A percentile compares a stretch with the other conserved stretches of the same genome.
Evolutionary conservation across 2,888 invertebrate species (phyloP).

Genomic region (Tetrapedia diversipes): DNA sequence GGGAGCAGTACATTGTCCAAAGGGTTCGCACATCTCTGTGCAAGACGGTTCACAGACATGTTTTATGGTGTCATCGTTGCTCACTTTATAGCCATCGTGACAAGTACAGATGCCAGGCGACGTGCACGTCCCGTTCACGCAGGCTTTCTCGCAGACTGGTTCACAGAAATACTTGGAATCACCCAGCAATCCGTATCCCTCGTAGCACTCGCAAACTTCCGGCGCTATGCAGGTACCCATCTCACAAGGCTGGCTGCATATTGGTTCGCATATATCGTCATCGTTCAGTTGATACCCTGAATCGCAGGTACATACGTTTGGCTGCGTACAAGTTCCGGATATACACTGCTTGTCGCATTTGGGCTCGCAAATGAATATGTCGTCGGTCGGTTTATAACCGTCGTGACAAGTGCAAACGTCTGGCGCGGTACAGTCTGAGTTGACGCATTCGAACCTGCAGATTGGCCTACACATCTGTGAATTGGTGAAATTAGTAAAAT

Average conservation of each 20-base stretch:
- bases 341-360: conserved; percentile 85
- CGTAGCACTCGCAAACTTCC: conserved; percentile 72
- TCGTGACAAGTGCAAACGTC: conserved; percentile 79
- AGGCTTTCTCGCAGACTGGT: conserved; percentile 79
- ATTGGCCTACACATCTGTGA: conserved; percentile 67
- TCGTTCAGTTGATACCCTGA: conserved; percentile 78
- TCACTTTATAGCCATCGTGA: conserved; percentile 81
- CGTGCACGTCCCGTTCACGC: conserved; percentile 84
- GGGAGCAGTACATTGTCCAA: conserved; percentile 73
- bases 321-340: conserved; percentile 82
- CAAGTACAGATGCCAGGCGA: conserved; percentile 80
- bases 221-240: conserved; percentile 71
- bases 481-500: conserved; percentile 42
- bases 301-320: conserved; percentile 85
- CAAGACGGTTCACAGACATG: conserved; percentile 51
- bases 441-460: conserved; percentile 80
- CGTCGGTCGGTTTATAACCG: conserved; percentile 56
- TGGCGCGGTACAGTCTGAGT: conserved; percentile 83
- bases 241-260: conserved; percentile 76
- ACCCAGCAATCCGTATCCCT: conserved; percentile 78
- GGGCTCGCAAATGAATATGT: conserved; percentile 83
- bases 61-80: conserved; percentile 48
- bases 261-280: conserved; percentile 78
- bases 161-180: conserved; percentile 67
- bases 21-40: conserved; percentile 47